phyloP scores from a whole-genome alignment of 2,888 invertebrate genomes.

The Luperina testacea region DNA sequence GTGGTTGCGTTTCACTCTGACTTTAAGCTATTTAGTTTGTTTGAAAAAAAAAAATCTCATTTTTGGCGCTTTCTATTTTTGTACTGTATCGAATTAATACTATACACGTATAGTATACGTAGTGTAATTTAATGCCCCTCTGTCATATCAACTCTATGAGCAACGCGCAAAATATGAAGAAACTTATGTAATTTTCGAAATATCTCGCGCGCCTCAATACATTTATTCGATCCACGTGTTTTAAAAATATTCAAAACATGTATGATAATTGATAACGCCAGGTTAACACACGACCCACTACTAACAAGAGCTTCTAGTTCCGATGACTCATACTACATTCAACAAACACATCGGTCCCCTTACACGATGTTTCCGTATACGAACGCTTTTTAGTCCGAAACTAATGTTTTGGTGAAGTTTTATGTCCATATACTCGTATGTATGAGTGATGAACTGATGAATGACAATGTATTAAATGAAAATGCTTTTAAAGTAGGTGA shows the following conservation, averaged over 20 bases:
- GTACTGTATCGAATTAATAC: too few species aligned
- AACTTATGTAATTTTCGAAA: background rate
- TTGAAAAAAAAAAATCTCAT: too few species aligned
- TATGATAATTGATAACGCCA: constrained; percentile 6
- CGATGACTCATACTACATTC: constrained; percentile 30
- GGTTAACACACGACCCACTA: constrained; percentile 20
- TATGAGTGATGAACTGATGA: background rate
- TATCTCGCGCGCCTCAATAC: background rate
- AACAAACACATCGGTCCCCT: constrained; percentile 9
- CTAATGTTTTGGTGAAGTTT: too few species aligned
- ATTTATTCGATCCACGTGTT: background rate
- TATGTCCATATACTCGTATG: constrained; percentile 4
- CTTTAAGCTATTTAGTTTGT: too few species aligned
- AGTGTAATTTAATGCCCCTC: too few species aligned
- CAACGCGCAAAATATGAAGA: background rate
- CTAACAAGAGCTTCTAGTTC: background rate
- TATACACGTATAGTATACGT: too few species aligned
- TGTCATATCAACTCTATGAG: too few species aligned
- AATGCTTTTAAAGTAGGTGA: constrained; percentile 7
- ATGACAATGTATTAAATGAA: constrained; percentile 13
- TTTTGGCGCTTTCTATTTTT: too few species aligned
- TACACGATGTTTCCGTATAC: constrained; percentile 42
- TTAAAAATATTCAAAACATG: constrained; percentile 16
- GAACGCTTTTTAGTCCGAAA: constrained; percentile 31
- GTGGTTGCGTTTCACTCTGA: too few species aligned